Evolutionary conservation across 2,888 invertebrate species (phyloP).

Genomic region (Trachelus iudaicus): DNA sequence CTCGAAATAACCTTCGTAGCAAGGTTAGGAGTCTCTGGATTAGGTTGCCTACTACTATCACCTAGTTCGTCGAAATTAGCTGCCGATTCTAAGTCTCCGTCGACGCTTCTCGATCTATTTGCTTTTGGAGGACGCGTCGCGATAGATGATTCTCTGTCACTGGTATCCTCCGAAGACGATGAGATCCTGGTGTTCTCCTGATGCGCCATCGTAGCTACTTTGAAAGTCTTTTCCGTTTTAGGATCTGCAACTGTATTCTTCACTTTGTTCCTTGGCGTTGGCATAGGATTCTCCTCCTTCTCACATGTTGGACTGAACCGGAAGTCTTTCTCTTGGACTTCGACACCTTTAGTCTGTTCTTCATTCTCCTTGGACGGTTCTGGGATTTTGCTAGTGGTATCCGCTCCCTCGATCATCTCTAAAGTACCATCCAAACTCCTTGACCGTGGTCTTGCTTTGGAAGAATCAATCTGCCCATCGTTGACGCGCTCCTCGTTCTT

Average conservation of each 20-base stretch:
- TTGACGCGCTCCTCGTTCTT: conserved; percentile 25
- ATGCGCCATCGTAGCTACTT: conserved; percentile 15
- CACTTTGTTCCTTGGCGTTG: conserved; percentile 29
- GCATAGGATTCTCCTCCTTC: conserved; percentile 34
- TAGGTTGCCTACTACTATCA: neutral
- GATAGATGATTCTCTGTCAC: neutral
- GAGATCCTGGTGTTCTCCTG: conserved; percentile 20
- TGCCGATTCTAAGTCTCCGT: conserved; percentile 9
- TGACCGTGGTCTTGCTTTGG: conserved; percentile 18
- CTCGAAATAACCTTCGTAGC: neutral
- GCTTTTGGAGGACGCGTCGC: neutral
- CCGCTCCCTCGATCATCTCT: conserved; percentile 1
- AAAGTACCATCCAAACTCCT: conserved; percentile 17
- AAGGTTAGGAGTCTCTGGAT: neutral
- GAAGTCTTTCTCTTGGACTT: neutral
- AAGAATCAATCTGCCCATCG: neutral
- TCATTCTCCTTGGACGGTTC: conserved; percentile 7
- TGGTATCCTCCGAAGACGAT: conserved; percentile 17
- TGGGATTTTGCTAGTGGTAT: neutral
- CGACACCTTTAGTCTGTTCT: neutral
- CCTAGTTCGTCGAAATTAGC: neutral
- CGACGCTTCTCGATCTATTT: conserved; percentile 15
- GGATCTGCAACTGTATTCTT: conserved; percentile 11
- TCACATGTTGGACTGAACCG: conserved; percentile 31
- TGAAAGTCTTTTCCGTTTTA: conserved; percentile 9